Evolutionary conservation across 2,113 vertebrate genomes (phyloP).

Genomic region (Hipposideros armiger): DNA sequence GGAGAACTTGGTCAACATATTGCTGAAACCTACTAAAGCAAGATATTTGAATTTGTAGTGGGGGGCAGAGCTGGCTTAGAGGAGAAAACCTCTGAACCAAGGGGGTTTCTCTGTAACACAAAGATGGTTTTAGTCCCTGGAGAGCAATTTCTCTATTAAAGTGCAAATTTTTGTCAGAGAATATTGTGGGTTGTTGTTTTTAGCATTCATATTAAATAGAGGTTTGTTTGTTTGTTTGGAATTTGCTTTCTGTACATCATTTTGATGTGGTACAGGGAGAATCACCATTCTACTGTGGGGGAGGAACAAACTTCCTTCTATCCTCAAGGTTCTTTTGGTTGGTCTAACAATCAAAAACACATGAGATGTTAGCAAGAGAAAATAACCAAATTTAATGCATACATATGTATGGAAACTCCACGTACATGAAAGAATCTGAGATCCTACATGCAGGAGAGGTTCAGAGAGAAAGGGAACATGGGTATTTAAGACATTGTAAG

Average conservation of each 20-base stretch:
- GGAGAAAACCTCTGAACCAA: background rate
- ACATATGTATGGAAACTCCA: too few species aligned
- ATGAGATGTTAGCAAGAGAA: too few species aligned
- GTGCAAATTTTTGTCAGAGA: constrained; percentile 31
- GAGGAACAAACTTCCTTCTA: too few species aligned
- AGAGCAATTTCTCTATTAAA: constrained; percentile 55
- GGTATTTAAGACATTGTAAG: too few species aligned
- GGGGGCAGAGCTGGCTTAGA: background rate
- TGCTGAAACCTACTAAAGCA: constrained; percentile 44
- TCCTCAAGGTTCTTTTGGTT: too few species aligned
- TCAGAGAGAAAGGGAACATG: too few species aligned
- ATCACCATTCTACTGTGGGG: background rate
- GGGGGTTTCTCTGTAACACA: background rate
- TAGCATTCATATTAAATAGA: constrained; percentile 38
- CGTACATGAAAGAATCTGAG: too few species aligned
- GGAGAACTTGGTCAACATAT: constrained; percentile 21
- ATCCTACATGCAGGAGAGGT: too few species aligned
- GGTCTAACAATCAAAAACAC: too few species aligned
- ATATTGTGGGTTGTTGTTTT: constrained; percentile 3
- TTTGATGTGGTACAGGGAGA: background rate
- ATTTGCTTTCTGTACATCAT: background rate
- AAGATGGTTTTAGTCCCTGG: background rate
- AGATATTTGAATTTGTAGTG: background rate
- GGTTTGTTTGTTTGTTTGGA: background rate
- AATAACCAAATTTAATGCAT: too few species aligned